Evolutionary conservation across 2,113 vertebrate species (phyloP).

Genomic region (Dascyllus trimaculatus): DNA sequence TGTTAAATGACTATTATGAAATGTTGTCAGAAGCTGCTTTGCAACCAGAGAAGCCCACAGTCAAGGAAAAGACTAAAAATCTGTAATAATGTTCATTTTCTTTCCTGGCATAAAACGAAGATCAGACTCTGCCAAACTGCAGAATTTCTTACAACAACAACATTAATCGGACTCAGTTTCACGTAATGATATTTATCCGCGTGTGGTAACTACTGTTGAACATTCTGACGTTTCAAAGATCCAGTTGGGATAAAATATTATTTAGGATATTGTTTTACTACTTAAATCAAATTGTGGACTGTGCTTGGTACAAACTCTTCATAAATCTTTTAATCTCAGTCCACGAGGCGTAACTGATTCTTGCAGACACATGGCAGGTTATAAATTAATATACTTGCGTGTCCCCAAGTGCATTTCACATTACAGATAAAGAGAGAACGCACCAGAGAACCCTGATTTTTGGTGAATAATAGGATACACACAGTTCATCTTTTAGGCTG

Average conservation of each 20-base stretch:
- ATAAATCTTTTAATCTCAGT: background rate
- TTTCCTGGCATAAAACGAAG: too few species aligned
- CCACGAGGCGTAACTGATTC: background rate
- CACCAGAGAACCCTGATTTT: background rate
- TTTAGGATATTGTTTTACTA: background rate
- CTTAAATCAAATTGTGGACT: constrained; percentile 13
- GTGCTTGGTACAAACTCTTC: background rate
- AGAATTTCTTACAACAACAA: too few species aligned
- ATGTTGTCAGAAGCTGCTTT: too few species aligned
- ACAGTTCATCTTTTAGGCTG: too few species aligned
- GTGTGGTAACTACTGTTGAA: background rate
- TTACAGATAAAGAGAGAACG: background rate
- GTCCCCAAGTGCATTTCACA: background rate
- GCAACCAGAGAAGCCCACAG: background rate
- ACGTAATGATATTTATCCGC: background rate
- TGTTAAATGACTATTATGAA: too few species aligned
- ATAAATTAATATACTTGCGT: background rate
- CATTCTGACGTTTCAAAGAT: background rate
- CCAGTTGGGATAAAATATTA: background rate
- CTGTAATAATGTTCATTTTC: too few species aligned
- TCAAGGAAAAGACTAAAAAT: constrained; percentile 3
- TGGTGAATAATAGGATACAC: background rate
- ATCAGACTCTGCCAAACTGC: too few species aligned
- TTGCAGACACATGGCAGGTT: background rate
- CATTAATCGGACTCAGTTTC: background rate